Base-by-base conservation (phyloP, 2,113 vertebrate species). In the Electrona antarctica region DNA sequence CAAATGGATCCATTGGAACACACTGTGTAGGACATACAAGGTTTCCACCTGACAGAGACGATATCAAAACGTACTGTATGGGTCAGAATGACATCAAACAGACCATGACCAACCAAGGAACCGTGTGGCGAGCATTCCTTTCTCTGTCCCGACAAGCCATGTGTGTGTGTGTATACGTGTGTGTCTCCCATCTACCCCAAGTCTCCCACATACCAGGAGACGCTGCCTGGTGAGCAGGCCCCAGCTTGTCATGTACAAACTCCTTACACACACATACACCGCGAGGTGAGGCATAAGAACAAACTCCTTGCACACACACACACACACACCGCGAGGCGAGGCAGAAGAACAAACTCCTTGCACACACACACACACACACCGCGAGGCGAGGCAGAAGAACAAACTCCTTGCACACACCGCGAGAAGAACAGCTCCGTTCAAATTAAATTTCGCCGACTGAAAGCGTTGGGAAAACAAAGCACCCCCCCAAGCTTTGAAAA, bases 61-160 rank as follows among this genome's bases (percentile, higher is more conserved):
- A 47, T 11, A 9, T 70, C 68, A 88, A 83, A 64, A 84, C 81
- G 68, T 6, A 46, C 0, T 8, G 7, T n/a, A n/a, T 77, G 71
- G 67, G 62, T 57, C 70, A 81, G 74, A 81, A 79, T 81, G 1
- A 65, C 81, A 68, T 84, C 69, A 50, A 87, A 78, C 77, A 87
- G 83, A 84, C 78, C 73, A 79, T 33, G 47, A 83, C 52, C 52
- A 64, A 68, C 33, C 21, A 7, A 62, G 79, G 80, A 87, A 84
- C 76, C 64, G 66, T 71, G 71, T 63, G 67, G 69, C 74, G 62
- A 77, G 80, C 87, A 93, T 92, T 91, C 91, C 88, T 82, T 71
- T 83, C 77, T 87, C 64, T 92, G 91, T 89, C 89, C 83, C 60
- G 60, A 91, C 90, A 92, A 79, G 91, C 85, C 75, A 60, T 47